Base-by-base conservation (phyloP, 2,888 invertebrate genomes). In the Mesodorylaimus sp. region DNA sequence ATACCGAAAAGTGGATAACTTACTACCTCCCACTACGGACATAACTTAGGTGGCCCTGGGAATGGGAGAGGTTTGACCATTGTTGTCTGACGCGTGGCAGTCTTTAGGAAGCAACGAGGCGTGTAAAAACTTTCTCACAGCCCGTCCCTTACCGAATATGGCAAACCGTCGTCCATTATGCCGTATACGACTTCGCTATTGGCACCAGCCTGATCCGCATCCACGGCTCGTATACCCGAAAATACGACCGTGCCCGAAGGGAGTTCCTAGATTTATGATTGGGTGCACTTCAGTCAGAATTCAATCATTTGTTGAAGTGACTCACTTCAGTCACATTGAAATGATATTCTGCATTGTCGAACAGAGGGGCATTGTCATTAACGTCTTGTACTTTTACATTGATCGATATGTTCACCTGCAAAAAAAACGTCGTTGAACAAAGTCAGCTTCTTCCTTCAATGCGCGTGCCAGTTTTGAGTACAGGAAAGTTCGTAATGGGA, bases 331-430 rank as follows among this genome's bases (percentile, higher is more conserved):
- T 58, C 32, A 63, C 54, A 10, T 56, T 55, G 3, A 63, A 55
- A 45, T 48, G 49, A 50, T 62, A 63, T 43, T 56, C 57, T 7
- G 57, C 46, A 37, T 58, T 52, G 50, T 58, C 58, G 50, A 63
- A 63, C 29, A 54, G 55, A 7, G 63, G 63, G 23, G 63, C 56
- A 52, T 63, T 63, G 53, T 63, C 63, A 45, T 63, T 63, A 41
- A 63, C 59, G 51, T 63, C 63, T 50, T 59, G 59, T 38, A 63
- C 57, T n/a, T 58, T 58, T 41, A 63, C 58, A 50, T 62, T 58
- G 16, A 60, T 57, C 24, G 57, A 55, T 50, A 63, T 63, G 52
- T 63, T 63, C 50, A 63, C 44, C 61, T 61, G 21, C 48, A 24
- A 1, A 47, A 13, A 16, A 48, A 46, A 36, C 38, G 7, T 24